Evolutionary conservation across 2,797 vertebrate species (phyloP).

Genomic region (Neopelma chrysocephalum): DNA sequence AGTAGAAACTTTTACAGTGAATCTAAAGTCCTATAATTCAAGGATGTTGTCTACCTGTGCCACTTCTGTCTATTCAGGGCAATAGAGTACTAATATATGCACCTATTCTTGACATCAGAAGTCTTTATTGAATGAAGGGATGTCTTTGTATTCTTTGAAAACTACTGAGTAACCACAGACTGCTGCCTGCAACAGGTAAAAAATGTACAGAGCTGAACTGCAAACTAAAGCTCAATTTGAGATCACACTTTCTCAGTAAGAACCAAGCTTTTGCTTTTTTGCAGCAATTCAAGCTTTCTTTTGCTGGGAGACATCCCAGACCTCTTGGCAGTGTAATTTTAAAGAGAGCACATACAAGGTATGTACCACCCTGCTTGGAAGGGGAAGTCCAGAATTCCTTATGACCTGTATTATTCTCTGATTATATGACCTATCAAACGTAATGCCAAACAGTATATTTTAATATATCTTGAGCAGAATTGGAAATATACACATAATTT

Average conservation of each 20-base stretch:
- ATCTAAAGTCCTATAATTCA: not conserved
- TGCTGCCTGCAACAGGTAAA: not conserved
- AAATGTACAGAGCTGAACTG: not conserved
- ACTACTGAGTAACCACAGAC: not conserved
- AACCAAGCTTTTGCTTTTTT: not conserved
- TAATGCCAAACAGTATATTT: not conserved
- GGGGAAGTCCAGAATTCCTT: not conserved
- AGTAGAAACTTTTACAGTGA: not conserved
- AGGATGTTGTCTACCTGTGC: not conserved
- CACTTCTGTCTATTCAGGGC: not conserved
- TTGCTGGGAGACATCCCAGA: not conserved
- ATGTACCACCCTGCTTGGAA: not conserved
- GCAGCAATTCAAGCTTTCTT: not conserved
- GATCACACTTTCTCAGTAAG: not conserved
- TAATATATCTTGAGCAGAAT: not conserved
- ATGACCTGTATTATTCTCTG: not conserved
- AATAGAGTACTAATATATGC: not conserved
- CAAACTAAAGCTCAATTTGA: not conserved
- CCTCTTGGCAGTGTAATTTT: not conserved
- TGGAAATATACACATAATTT: not conserved
- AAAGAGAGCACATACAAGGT: not conserved
- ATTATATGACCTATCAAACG: not conserved
- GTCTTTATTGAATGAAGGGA: not conserved
- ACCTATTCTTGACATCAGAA: not conserved
- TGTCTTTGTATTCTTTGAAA: not conserved